Conservation (phyloP, 2,797 vertebrate genomes). For the Bovichtus diacanthus region DNA sequence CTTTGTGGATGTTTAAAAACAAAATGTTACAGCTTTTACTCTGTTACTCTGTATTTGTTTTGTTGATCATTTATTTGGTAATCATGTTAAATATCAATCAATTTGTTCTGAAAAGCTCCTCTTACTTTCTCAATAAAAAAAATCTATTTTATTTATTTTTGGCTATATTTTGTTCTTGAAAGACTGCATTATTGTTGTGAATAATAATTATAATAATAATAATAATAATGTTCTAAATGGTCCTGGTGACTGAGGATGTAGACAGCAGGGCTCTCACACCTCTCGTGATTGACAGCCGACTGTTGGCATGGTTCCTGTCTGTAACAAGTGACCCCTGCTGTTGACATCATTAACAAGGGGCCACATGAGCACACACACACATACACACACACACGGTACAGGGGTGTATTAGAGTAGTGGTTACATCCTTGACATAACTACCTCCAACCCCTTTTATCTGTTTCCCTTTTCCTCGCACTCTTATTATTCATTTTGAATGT, state of each 20-base stretch:
- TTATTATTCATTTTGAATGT: constrained; percentile 82
- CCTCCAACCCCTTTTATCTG: constrained; percentile 74
- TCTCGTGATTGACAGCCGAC: constrained; percentile 79
- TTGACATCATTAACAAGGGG: constrained; percentile 78
- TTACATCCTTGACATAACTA: constrained; percentile 71
- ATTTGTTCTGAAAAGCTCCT: background rate
- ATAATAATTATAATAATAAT: no score
- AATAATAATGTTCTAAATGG: no score
- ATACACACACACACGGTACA: constrained; percentile 42
- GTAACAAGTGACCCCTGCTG: constrained; percentile 80
- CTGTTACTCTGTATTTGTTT: constrained; percentile 10
- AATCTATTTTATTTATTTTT: background rate
- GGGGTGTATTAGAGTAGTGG: constrained; percentile 41
- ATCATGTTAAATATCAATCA: constrained; percentile 35
- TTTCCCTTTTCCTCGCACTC: constrained; percentile 56
- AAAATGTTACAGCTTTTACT: background rate
- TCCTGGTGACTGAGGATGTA: constrained; percentile 50
- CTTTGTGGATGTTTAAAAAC: background rate
- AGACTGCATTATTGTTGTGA: background rate
- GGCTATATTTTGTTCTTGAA: background rate
- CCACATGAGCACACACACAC: constrained; percentile 43
- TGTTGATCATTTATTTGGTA: constrained; percentile 7
- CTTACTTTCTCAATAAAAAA: constrained; percentile 58
- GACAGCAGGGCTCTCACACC: constrained; percentile 60
- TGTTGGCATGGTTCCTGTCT: constrained; percentile 70